Percentiles rank a stretch among this genome's conserved stretches.
Conservation (phyloP, 2,888 invertebrate species). For the Serrognathus titanus region DNA sequence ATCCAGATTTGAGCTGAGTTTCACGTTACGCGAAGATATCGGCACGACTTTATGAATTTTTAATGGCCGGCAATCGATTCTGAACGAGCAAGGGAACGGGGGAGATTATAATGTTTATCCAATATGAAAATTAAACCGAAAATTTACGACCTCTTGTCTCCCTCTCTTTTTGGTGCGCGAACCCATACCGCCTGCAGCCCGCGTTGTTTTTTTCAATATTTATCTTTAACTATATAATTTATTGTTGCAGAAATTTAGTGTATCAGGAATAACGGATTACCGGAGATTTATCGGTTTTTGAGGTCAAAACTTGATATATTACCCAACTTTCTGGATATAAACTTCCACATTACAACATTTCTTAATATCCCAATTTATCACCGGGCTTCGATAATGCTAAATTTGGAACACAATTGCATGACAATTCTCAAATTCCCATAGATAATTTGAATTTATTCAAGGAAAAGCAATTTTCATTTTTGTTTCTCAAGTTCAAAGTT, state of each 20-base stretch:
- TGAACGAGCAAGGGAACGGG: neutral
- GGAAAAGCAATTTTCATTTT: too few species aligned
- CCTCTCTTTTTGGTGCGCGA: too few species aligned
- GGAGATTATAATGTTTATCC: constrained; percentile 13
- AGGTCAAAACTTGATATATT: neutral
- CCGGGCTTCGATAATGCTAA: too few species aligned
- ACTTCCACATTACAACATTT: too few species aligned
- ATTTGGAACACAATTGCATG: too few species aligned
- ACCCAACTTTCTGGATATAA: neutral
- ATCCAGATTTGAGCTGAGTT: constrained; percentile 12
- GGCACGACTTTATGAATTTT: constrained; percentile 16
- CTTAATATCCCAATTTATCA: too few species aligned
- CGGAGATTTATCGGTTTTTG: constrained; percentile 14
- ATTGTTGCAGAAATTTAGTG: constrained; percentile 17
- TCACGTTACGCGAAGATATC: constrained; percentile 12
- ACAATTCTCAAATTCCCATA: too few species aligned
- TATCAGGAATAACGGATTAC: constrained; percentile 22
- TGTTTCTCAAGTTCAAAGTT: too few species aligned
- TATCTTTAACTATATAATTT: constrained; percentile 11
- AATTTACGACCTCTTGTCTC: neutral
- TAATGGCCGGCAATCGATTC: constrained; percentile 14
- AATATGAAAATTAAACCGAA: constrained; percentile 12
- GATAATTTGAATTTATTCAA: too few species aligned
- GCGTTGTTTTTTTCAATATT: too few species aligned
- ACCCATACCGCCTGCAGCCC: too few species aligned